phyloP scores from a whole-genome alignment of 2,797 vertebrate species.

The Sparus aurata region DNA sequence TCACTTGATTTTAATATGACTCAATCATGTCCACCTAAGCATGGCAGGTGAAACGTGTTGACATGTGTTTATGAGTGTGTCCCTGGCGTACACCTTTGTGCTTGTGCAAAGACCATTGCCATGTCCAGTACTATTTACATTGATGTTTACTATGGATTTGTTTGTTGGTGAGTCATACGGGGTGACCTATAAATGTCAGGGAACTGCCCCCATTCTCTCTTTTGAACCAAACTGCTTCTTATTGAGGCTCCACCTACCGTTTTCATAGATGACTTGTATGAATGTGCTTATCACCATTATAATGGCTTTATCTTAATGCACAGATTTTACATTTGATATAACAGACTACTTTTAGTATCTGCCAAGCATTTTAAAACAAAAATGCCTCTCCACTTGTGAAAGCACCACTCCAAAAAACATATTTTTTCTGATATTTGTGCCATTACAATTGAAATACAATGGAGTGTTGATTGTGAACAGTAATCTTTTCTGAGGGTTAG shows the following conservation, averaged over 20 bases:
- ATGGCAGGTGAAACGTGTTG: constrained; percentile 27
- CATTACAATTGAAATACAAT: constrained; percentile 28
- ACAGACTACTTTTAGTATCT: constrained; percentile 13
- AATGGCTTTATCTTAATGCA: neutral
- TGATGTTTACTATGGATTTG: constrained; percentile 34
- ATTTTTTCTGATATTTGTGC: constrained; percentile 21
- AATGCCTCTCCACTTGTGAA: constrained; percentile 9
- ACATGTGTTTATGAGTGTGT: constrained; percentile 26
- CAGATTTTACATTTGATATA: constrained; percentile 16
- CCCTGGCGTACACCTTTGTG: constrained; percentile 20
- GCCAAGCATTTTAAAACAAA: constrained; percentile 41
- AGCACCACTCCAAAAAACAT: constrained; percentile 3
- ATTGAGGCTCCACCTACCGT: constrained; percentile 27
- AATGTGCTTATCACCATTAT: constrained; percentile 10
- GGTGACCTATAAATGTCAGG: constrained; percentile 74
- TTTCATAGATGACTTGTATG: constrained; percentile 31
- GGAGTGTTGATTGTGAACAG: constrained; percentile 21
- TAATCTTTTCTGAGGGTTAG: constrained; percentile 14
- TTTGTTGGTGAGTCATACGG: constrained; percentile 48
- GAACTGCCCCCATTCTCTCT: constrained; percentile 43
- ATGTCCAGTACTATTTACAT: constrained; percentile 55
- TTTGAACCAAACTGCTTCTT: constrained; percentile 37
- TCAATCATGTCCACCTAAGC: constrained; percentile 40
- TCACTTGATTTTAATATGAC: constrained; percentile 50
- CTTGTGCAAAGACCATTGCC: constrained; percentile 26